phyloP scores from a whole-genome alignment of 92 coral and sea anemone genomes.

The Scolanthus callimorphus region DNA sequence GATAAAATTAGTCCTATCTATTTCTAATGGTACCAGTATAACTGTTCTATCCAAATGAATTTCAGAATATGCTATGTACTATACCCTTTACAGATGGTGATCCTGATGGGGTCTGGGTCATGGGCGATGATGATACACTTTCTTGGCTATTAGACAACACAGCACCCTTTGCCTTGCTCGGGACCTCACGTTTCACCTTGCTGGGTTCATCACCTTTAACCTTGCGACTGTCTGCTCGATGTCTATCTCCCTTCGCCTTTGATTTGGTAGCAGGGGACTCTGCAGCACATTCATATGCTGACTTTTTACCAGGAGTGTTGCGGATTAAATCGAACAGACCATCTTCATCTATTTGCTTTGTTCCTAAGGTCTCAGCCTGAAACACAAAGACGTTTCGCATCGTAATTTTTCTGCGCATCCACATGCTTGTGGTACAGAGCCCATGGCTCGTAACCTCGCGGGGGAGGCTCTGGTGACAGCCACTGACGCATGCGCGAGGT shows the following conservation, averaged over 20 bases:
- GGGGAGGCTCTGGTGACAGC: no score
- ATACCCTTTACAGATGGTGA: slow-evolving; percentile 54
- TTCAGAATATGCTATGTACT: no score
- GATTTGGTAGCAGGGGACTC: slow-evolving; percentile 26
- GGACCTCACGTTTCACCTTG: not conserved
- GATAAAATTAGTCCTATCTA: no score
- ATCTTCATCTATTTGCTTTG: slow-evolving; percentile 80
- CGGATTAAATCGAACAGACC: slow-evolving; percentile 68
- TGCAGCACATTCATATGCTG: slow-evolving; percentile 31
- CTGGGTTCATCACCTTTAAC: not conserved
- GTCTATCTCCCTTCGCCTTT: slow-evolving; percentile 8
- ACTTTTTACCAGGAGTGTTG: slow-evolving; percentile 63
- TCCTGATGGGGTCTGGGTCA: slow-evolving; percentile 51
- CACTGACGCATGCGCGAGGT: no score
- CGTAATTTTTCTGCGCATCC: no score
- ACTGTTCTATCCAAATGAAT: no score
- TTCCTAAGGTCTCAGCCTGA: slow-evolving; percentile 72
- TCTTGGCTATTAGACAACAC: slow-evolving; percentile 20
- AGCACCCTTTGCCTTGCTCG: slow-evolving; percentile 14
- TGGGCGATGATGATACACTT: slow-evolving; percentile 34
- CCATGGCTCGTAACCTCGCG: no score
- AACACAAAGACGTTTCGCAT: no score
- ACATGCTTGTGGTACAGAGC: no score
- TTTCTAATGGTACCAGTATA: no score
- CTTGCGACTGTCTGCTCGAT: slow-evolving; percentile 14